These are phyloP conservation scores for Megalops atlanticus DNA, from an alignment of 2,113 vertebrate species.

Conservation along the genomic window DNA sequence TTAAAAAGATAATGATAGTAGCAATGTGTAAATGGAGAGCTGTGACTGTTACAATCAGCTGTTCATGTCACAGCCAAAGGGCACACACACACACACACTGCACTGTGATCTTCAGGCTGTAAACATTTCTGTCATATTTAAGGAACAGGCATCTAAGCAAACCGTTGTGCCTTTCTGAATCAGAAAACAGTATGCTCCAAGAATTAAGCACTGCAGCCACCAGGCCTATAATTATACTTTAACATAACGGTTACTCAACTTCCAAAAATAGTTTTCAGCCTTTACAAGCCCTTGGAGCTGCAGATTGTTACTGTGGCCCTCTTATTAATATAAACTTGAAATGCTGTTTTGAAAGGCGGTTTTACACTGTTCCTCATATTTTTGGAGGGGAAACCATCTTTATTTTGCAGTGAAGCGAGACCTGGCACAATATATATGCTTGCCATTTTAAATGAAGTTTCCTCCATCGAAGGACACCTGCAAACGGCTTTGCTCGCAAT, in stretches of 20 bases:
- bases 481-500: no score
- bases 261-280: constrained; percentile 25
- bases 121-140: neutral
- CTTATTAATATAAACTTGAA: constrained; percentile 19
- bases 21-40: neutral
- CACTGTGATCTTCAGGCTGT: neutral
- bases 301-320: neutral
- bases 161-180: constrained; percentile 26
- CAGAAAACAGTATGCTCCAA: constrained; percentile 46
- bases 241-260: constrained; percentile 31
- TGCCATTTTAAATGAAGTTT: no score
- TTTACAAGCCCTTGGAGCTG: constrained; percentile 1
- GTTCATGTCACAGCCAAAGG: neutral
- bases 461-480: no score
- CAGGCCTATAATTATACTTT: constrained; percentile 25
- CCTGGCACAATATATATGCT: neutral
- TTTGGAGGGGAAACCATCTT: neutral
- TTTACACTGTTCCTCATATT: neutral
- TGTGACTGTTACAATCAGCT: neutral
- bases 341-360: neutral
- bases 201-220: constrained; percentile 23
- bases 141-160: neutral
- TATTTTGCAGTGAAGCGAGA: neutral
- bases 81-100: neutral
- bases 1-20: neutral